phyloP scores from a whole-genome alignment of 2,888 invertebrate species.

The Colletes collaris region DNA sequence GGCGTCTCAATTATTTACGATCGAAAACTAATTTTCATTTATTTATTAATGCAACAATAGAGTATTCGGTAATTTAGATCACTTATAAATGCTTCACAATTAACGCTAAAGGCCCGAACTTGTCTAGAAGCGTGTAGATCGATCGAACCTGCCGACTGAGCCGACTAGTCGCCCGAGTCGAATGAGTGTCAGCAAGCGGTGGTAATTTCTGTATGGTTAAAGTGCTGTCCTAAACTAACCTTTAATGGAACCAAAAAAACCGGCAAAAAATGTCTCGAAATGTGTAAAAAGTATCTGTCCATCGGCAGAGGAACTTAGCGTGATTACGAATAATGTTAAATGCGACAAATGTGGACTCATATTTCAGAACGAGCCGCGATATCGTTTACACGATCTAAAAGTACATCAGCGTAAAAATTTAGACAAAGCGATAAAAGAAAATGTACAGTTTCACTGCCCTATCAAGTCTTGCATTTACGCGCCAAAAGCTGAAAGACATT shows the following conservation, averaged over 20 bases:
- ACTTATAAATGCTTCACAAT: too few relatives aligned
- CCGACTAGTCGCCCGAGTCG: too few relatives aligned
- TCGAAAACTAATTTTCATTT: too few relatives aligned
- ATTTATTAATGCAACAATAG: too few relatives aligned
- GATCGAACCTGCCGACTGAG: too few relatives aligned
- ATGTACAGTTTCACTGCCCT: constrained; percentile 79
- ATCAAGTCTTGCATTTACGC: constrained; percentile 78
- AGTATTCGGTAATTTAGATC: too few relatives aligned
- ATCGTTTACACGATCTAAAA: constrained; percentile 79
- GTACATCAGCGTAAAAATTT: constrained; percentile 78
- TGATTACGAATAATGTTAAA: constrained; percentile 77
- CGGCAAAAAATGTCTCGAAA: constrained; percentile 26
- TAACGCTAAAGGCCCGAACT: too few relatives aligned
- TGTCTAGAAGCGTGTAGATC: too few relatives aligned
- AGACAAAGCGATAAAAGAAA: constrained; percentile 74
- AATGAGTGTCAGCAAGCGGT: too few relatives aligned
- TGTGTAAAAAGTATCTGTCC: constrained; percentile 76
- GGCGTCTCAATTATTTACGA: too few relatives aligned
- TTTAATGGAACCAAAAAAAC: constrained; percentile 51
- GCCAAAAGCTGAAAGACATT: constrained; percentile 74
- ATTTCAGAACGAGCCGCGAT: constrained; percentile 78
- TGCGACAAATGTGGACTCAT: constrained; percentile 78
- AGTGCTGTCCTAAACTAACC: constrained; percentile 39
- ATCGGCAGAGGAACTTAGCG: constrained; percentile 76
- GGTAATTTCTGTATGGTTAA: constrained; percentile 16